A percentile compares a stretch with the other conserved stretches of the same genome.
Evolutionary conservation across 1,140 invertebrate species (phyloP).

Genomic region (Cotesia vestalis): DNA sequence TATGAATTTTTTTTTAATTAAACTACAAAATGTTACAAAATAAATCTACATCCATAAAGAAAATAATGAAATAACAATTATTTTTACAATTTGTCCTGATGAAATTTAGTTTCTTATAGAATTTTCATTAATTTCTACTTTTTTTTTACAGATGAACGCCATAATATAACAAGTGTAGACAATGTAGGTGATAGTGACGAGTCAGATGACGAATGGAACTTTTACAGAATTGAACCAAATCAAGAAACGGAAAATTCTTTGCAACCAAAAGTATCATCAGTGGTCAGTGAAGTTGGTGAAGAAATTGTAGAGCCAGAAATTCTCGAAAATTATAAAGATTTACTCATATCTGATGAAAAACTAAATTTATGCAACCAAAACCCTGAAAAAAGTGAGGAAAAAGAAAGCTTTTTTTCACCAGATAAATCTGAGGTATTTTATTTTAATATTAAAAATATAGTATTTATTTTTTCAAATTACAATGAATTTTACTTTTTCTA

Average conservation of each 20-base stretch:
- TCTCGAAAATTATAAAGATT: conserved; percentile 29
- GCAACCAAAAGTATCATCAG: conserved; percentile 32
- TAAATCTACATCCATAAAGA: no score
- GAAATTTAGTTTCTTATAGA: not conserved
- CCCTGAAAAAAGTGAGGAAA: conserved; percentile 24
- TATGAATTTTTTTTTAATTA: no score
- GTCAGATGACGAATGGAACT: conserved; percentile 83
- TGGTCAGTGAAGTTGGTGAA: conserved; percentile 19
- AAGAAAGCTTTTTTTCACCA: conserved; percentile 35
- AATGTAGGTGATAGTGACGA: conserved; percentile 80
- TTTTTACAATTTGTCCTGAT: no score
- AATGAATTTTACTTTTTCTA: conserved; percentile 7
- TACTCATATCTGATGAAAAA: not conserved
- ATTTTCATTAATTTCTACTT: conserved; percentile 26
- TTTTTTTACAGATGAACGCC: conserved; percentile 52
- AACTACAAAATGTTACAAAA: no score
- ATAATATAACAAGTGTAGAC: conserved; percentile 66
- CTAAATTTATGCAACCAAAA: conserved; percentile 32
- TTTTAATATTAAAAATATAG: not conserved
- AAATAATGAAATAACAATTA: no score
- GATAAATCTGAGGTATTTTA: conserved; percentile 42
- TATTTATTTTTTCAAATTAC: not conserved
- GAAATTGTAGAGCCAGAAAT: conserved; percentile 5
- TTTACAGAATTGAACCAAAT: conserved; percentile 72
- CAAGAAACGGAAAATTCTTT: conserved; percentile 48